These are phyloP conservation scores for Melikaiella ostensackeni DNA, from an alignment of 2,888 invertebrate species.

Conservation along the genomic window DNA sequence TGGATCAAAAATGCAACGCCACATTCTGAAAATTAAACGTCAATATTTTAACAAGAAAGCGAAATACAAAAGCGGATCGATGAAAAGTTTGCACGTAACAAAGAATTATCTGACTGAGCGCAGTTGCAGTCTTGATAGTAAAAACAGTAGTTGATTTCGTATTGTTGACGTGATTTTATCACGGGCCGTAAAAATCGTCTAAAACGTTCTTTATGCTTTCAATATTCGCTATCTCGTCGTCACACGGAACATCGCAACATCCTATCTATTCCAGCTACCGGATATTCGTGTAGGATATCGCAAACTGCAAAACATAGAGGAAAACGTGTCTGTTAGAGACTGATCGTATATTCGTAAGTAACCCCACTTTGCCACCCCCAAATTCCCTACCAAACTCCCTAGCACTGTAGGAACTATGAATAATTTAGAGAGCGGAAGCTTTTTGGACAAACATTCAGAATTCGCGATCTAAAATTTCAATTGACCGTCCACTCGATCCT, in stretches of 20 bases:
- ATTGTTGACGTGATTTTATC: constrained; percentile 24
- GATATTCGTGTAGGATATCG: constrained; percentile 20
- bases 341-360: constrained; percentile 46
- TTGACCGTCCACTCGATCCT: constrained; percentile 56
- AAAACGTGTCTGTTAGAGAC: constrained; percentile 48
- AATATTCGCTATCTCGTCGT: constrained; percentile 22
- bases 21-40: neutral
- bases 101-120: neutral
- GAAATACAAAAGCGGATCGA: neutral
- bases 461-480: constrained; percentile 71
- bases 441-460: constrained; percentile 65
- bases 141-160: constrained; percentile 16
- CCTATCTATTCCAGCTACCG: constrained; percentile 4
- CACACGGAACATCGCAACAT: neutral
- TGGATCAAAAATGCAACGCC: neutral
- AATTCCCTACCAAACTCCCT: constrained; percentile 2
- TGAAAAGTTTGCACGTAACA: neutral
- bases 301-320: constrained; percentile 48
- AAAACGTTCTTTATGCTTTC: neutral
- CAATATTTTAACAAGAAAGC: neutral
- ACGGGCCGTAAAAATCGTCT: neutral
- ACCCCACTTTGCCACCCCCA: constrained; percentile 10
- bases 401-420: constrained; percentile 61
- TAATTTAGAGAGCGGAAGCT: constrained; percentile 70
- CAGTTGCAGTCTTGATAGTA: neutral